Base-by-base conservation (phyloP, 2,113 vertebrate genomes). In the Chloebia gouldiae region DNA sequence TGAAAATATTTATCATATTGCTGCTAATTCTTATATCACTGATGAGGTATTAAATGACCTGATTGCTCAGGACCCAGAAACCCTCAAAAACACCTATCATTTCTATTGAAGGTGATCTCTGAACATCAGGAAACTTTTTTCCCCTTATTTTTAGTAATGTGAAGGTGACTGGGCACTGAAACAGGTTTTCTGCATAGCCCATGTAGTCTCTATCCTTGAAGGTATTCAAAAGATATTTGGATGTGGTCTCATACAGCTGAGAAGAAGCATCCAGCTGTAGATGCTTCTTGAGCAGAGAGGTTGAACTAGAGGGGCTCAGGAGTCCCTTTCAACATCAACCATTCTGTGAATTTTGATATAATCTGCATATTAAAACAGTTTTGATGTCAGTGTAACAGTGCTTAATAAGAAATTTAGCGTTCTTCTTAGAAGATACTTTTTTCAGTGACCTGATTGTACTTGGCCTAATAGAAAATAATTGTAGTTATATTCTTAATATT, bases 171-270 rank as follows among this genome's bases (percentile, higher is more conserved):
- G 37, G 59, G 39, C 44, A 49, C 7, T 69, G 56, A 22, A 11
- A 27, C 19, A 23, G 9, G 12, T 68, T 72, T 64, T 50, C 40
- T 1, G 1, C 18, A 11, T 39, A 76, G 11, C 69, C 15, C 0
- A 0, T 54, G 25, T 30, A 40, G 51, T 59, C 18, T 44, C 33
- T 65, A 5, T 51, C 12, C 37, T 59, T 66, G 68, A 73, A 59
- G n/a, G 8, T 54, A 13, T n/a, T 61, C 21, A 40, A 22, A 53
- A 75, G 47, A 9, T 39, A 7, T 31, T n/a, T 39, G 49, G 22
- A 19, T 23, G 5, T n/a, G 13, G 27, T 76, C 27, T n/a, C 39
- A 4, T 21, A 9, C 14, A n/a, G n/a, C n/a, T n/a, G n/a, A n/a
- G n/a, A n/a, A n/a, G n/a, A n/a, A n/a, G n/a, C n/a, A 37, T 13